Conservation (phyloP, 1,140 invertebrate species). For the Pogonognathellus flavescens region DNA sequence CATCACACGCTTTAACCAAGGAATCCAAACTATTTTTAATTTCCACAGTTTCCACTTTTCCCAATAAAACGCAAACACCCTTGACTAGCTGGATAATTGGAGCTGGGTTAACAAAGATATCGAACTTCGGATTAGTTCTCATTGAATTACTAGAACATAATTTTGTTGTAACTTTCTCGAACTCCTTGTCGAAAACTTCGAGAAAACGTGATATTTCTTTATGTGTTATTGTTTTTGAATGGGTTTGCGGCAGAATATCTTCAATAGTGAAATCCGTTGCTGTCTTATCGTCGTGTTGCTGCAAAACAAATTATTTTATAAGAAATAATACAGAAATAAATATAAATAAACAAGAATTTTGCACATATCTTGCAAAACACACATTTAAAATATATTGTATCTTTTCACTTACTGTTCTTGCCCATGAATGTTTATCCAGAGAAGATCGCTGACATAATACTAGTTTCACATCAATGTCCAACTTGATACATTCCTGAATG, state of each 20-base stretch:
- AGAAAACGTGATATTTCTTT: slow-evolving; percentile 84
- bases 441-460: slow-evolving; percentile 78
- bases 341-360: no score
- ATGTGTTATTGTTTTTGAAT: slow-evolving; percentile 80
- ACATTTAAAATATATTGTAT: no score
- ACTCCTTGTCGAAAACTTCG: slow-evolving; percentile 69
- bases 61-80: slow-evolving; percentile 89
- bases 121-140: slow-evolving; percentile 67
- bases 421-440: slow-evolving; percentile 75
- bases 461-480: slow-evolving; percentile 90
- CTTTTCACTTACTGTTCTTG: slow-evolving; percentile 78
- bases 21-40: slow-evolving; percentile 81
- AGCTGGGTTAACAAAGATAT: slow-evolving; percentile 71
- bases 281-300: slow-evolving; percentile 20
- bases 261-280: slow-evolving; percentile 73
- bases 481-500: slow-evolving; percentile 92
- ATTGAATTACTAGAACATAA: slow-evolving; percentile 72
- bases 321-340: no score
- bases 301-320: background rate
- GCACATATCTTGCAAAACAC: no score
- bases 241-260: slow-evolving; percentile 82
- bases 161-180: slow-evolving; percentile 83
- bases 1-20: slow-evolving; percentile 77
- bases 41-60: slow-evolving; percentile 88
- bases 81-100: slow-evolving; percentile 89